Evolutionary conservation across 2,888 invertebrate species (phyloP).

Genomic region (Eupithecia tripunctaria): DNA sequence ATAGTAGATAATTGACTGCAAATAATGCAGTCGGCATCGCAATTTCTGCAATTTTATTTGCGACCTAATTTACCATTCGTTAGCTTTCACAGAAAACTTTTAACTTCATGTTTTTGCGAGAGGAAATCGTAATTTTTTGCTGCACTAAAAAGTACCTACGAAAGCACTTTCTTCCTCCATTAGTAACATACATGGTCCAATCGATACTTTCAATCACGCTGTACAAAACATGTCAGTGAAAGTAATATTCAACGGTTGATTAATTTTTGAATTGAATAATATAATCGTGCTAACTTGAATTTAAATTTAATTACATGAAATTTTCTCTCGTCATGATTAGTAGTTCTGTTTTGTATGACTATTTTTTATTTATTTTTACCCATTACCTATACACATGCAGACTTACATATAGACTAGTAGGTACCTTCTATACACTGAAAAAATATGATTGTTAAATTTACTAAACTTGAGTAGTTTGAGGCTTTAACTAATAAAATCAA

Average conservation of each 20-base stretch:
- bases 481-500: too few relatives aligned
- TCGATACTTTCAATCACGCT: conserved; percentile 47
- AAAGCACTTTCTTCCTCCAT: conserved; percentile 36
- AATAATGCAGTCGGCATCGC: not conserved
- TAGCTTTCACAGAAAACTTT: conserved; percentile 11
- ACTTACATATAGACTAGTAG: too few relatives aligned
- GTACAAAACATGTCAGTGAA: conserved; percentile 48
- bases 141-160: conserved; percentile 1
- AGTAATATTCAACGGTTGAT: conserved; percentile 44
- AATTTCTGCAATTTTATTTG: not conserved
- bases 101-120: conserved; percentile 8
- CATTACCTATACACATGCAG: too few relatives aligned
- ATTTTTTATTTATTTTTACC: too few relatives aligned
- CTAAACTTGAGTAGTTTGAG: too few relatives aligned
- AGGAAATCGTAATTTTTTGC: not conserved
- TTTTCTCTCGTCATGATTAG: conserved; percentile 14
- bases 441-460: too few relatives aligned
- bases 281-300: conserved; percentile 37
- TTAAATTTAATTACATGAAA: conserved; percentile 29
- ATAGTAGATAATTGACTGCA: not conserved
- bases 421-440: too few relatives aligned
- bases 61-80: not conserved
- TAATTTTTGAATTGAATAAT: conserved; percentile 40
- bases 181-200: conserved; percentile 39
- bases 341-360: not conserved